Evolutionary conservation across 2,113 vertebrate genomes (phyloP).

Genomic region (Neolamprologus modestus): DNA sequence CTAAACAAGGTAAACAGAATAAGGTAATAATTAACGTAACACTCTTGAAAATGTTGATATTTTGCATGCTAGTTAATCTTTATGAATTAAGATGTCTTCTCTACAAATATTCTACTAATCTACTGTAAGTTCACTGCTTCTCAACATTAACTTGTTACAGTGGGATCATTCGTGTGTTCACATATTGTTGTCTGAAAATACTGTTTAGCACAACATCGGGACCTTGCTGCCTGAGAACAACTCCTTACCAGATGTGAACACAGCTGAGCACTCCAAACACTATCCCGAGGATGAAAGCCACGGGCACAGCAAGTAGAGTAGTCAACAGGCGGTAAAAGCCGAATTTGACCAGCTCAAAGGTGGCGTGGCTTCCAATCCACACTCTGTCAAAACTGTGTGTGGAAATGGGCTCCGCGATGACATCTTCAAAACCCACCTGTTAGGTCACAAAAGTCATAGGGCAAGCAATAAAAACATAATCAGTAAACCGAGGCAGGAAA

Average conservation of each 20-base stretch:
- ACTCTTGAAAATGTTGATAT: neutral
- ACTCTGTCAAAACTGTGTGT: constrained; percentile 86
- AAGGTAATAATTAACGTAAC: neutral
- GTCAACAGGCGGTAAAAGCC: constrained; percentile 84
- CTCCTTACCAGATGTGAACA: constrained; percentile 89
- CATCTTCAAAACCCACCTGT: constrained; percentile 87
- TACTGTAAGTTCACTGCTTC: neutral
- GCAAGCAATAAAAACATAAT: neutral
- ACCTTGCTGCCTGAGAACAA: neutral
- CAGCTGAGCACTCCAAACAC: constrained; percentile 85
- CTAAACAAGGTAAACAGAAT: neutral
- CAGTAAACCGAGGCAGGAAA: neutral
- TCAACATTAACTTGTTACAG: neutral
- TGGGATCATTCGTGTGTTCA: neutral
- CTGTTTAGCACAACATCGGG: neutral
- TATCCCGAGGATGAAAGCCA: constrained; percentile 81
- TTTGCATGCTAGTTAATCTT: neutral
- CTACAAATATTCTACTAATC: neutral
- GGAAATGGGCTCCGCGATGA: constrained; percentile 84
- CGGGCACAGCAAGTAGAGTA: constrained; percentile 81
- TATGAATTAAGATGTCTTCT: neutral
- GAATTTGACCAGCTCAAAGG: constrained; percentile 86
- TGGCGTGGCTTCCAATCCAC: constrained; percentile 91
- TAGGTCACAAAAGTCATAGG: neutral
- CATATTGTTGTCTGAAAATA: neutral